Conservation (phyloP, 2,888 invertebrate genomes). For the Danaus chrysippus region DNA sequence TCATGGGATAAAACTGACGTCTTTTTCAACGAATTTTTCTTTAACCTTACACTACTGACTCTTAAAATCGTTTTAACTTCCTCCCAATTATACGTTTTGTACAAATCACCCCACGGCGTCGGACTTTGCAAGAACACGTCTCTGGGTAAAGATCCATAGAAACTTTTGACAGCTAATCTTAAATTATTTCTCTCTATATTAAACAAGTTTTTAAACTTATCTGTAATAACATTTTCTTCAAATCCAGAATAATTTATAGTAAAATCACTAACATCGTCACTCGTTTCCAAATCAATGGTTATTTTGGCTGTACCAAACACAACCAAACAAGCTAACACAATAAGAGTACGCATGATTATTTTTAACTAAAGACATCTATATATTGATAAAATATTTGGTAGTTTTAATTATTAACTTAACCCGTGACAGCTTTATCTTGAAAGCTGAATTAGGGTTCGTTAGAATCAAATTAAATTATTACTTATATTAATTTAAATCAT, state of each 20-base stretch:
- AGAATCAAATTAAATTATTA: too few relatives aligned
- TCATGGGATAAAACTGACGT: constrained; percentile 50
- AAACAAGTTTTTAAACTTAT: constrained; percentile 50
- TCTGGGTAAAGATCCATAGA: constrained; percentile 47
- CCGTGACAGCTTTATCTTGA: too few relatives aligned
- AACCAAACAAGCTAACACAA: constrained; percentile 5
- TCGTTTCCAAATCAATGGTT: constrained; percentile 41
- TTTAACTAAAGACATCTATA: background rate
- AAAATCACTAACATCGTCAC: constrained; percentile 36
- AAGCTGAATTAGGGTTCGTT: too few relatives aligned
- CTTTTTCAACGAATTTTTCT: constrained; percentile 42
- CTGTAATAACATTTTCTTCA: constrained; percentile 42
- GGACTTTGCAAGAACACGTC: constrained; percentile 54
- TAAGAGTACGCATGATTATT: constrained; percentile 6
- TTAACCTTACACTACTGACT: constrained; percentile 41
- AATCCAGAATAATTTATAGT: constrained; percentile 44
- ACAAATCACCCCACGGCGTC: constrained; percentile 66
- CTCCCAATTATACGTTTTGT: constrained; percentile 55
- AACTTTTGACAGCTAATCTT: constrained; percentile 42
- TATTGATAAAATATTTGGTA: too few relatives aligned
- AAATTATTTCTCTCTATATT: constrained; percentile 42
- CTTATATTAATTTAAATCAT: too few relatives aligned
- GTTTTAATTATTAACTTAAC: too few relatives aligned
- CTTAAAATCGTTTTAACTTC: constrained; percentile 46
- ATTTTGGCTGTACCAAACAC: constrained; percentile 43